phyloP scores from a whole-genome alignment of 2,797 vertebrate species.

The Mus minutoides region DNA sequence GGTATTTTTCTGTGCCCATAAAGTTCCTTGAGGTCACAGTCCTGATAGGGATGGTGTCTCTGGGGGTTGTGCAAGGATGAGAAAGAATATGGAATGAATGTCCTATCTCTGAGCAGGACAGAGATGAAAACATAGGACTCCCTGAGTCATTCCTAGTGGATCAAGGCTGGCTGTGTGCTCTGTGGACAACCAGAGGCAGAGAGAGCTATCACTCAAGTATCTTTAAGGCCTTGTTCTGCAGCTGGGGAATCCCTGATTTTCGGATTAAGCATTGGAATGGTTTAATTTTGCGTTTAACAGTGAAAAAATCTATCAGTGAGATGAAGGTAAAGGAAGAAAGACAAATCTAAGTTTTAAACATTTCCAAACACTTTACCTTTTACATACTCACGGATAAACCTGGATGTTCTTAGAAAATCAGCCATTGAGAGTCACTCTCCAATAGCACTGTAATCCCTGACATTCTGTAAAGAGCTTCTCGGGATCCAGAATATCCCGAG shows the following conservation, averaged over 20 bases:
- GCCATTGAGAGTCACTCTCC: background rate
- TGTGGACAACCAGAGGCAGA: accelerated
- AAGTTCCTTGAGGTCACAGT: background rate
- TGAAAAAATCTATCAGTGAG: background rate
- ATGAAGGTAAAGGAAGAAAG: background rate
- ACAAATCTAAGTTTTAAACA: background rate
- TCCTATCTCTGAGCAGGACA: background rate
- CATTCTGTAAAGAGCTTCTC: background rate
- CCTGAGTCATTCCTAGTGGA: background rate
- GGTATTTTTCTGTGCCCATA: background rate
- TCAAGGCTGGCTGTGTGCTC: background rate
- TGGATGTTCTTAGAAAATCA: background rate
- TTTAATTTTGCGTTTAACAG: background rate
- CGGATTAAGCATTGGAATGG: background rate
- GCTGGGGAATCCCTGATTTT: background rate
- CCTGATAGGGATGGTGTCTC: background rate
- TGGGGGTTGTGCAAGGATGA: background rate
- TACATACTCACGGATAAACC: background rate
- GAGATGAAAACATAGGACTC: background rate
- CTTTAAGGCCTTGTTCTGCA: background rate
- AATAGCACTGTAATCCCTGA: background rate
- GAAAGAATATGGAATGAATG: too few species aligned
- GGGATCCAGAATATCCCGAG: background rate
- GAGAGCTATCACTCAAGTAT: background rate
- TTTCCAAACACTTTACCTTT: conserved; percentile 8